Base-by-base conservation (phyloP, 2,113 vertebrate species). In the Mesocricetus auratus region DNA sequence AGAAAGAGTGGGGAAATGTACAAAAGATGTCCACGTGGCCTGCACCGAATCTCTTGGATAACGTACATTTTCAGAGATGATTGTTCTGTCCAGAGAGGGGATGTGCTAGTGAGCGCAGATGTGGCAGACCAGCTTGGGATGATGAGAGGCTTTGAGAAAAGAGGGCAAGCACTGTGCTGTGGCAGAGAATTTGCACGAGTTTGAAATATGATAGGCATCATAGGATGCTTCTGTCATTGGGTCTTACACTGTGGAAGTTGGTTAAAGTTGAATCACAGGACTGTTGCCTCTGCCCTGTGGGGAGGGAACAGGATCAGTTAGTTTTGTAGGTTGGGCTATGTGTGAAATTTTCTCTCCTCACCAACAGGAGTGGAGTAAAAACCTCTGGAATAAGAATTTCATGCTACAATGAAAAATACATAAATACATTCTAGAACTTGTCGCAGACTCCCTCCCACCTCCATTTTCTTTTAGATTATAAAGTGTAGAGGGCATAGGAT, bases 381-480 rank as follows among this genome's bases (percentile, higher is more conserved):
- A 26, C 5, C 16, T 58, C 73, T 42, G 83, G 36, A 94, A 91
- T 73, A 62, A 73, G 77, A 82, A 6, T 91, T 93, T 89, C 50
- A 74, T 45, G 26, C 92, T 87, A 50, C 69, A 93, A 56, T 71
- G 58, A 74, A 83, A 93, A 89, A 90, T 9, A 36, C 16, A 33
- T 94, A 89, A 89, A 90, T 9, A 24, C 21, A 29, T 94, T 42
- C 47, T 79, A 93, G 66, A 45, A 45, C n/a, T 36, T 75, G 71
- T 62, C 24, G 24, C 17, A 33, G 56, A 77, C 5, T 75, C 42
- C 4, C 62, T 11, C 19, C 17, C 33, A 36, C 4, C 62, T 11
- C 19, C 17, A 21, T 36, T 60, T 42, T 26, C 60, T 42, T 42
- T 8, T 36, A n/a, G 86, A 77, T 36, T 50, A 47, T 39, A 42